Evolutionary conservation across 2,797 vertebrate genomes (phyloP), one percentile per base, ranked within the genome.

Genomic region (Calcarius lapponicus): DNA sequence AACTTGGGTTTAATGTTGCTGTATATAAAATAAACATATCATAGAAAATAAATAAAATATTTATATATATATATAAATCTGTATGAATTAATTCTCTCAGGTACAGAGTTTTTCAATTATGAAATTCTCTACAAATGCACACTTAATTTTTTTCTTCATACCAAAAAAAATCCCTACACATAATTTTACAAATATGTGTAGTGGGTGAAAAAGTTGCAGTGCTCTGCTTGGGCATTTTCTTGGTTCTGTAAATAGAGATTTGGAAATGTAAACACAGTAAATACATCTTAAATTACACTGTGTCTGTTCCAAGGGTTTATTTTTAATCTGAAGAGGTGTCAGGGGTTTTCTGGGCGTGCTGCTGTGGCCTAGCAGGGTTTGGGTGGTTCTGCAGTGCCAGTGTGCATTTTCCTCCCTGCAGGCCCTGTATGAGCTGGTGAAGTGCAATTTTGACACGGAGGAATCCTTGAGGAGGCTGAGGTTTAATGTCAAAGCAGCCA

Each of bases 401-500:
- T n/a, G 54, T 56, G 54, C 9, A 3, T 22, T 32, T 22, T 10
- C 9, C 54, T 50, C 48, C 26, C 26, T 50, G 17, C 87, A 99
- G 99, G 99, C 99, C 1, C 97, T 99, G 32, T 99, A 99, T 96
- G 99, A 99, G 92, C 98, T 99, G 85, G 99, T 99, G 74, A 99
- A 99, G 96, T 99, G 99, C 98, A 98, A 98, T 96, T 99, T 99
- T 98, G 98, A 99, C 95, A 98, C 98, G 71, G 99, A 99, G 89
- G 99, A 99, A 97, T 99, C 99, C 93, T 97, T 99, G 73, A 98
- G 98, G 95, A 98, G 99, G 98, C 97, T 99, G 89, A 98, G 98
- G 85, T 99, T 99, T 96, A 99, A 99, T 84, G 99, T 99, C 40
- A 99, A 99, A 97, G 99, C 99, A 96, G 99, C 99, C 90, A 98